Percentiles rank a stretch among this genome's conserved stretches.
phyloP scores from a whole-genome alignment of 2,113 vertebrate species.

The Xenopus borealis region DNA sequence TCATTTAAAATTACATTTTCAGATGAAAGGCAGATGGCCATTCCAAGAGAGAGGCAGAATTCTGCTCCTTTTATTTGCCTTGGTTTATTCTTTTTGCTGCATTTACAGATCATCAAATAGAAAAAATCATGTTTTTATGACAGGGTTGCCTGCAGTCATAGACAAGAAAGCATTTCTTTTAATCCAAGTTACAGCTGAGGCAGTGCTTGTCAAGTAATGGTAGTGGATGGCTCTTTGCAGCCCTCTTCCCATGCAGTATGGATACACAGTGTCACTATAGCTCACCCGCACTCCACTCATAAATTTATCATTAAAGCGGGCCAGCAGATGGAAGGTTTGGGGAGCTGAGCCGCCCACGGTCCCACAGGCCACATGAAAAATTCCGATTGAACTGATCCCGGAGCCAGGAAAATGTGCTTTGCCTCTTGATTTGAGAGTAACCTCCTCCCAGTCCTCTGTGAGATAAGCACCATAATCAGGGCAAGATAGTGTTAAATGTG shows the following conservation, averaged over 20 bases:
- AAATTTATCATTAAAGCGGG: slow-evolving; percentile 44
- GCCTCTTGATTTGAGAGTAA: slow-evolving; percentile 28
- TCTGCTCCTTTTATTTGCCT: too few relatives aligned
- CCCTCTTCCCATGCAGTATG: not conserved
- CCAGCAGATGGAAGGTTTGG: slow-evolving; percentile 44
- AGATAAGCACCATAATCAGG: not conserved
- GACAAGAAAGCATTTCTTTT: too few relatives aligned
- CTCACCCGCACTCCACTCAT: slow-evolving; percentile 35
- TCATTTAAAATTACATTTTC: too few relatives aligned
- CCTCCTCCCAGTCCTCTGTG: not conserved
- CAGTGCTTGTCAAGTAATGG: not conserved
- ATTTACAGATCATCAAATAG: too few relatives aligned
- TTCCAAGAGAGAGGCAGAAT: too few relatives aligned
- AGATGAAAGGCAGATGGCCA: too few relatives aligned
- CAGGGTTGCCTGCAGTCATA: too few relatives aligned
- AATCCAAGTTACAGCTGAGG: not conserved
- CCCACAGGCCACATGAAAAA: slow-evolving; percentile 45
- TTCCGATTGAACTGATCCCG: slow-evolving; percentile 42
- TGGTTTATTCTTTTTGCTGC: too few relatives aligned
- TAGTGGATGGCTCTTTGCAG: not conserved
- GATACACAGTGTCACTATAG: slow-evolving; percentile 22
- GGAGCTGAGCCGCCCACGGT: slow-evolving; percentile 31
- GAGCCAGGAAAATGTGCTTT: slow-evolving; percentile 43
- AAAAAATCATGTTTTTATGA: too few relatives aligned
- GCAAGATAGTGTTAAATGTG: not conserved